Evolutionary conservation across 2,797 vertebrate genomes (phyloP).

Genomic region (Anguilla anguilla): DNA sequence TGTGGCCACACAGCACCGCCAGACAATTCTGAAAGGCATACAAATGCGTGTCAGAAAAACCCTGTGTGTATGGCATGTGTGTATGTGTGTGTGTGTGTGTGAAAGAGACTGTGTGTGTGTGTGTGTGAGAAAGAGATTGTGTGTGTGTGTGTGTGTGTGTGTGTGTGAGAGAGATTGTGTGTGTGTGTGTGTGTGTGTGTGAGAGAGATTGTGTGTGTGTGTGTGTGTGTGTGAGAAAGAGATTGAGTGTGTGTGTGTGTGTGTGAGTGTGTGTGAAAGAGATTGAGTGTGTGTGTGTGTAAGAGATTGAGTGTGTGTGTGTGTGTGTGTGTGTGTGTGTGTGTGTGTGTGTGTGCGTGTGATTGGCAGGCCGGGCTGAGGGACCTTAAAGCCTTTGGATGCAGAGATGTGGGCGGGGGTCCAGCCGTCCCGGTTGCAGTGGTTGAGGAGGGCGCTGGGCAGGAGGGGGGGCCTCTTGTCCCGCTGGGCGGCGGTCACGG

Average conservation of each 20-base stretch:
- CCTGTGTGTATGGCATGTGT: not conserved
- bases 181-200: not conserved
- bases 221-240: too few species aligned
- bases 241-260: too few species aligned
- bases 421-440: constrained; percentile 76
- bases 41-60: constrained; percentile 38
- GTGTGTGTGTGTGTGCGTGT: not conserved
- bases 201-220: too few species aligned
- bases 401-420: constrained; percentile 81
- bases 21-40: constrained; percentile 83
- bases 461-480: constrained; percentile 60
- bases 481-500: constrained; percentile 52
- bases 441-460: constrained; percentile 75
- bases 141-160: not conserved
- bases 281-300: not conserved
- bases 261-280: too few species aligned
- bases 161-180: too few species aligned
- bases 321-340: not conserved
- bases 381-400: constrained; percentile 81
- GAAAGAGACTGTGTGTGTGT: not conserved
- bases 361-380: constrained; percentile 18
- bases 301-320: too few species aligned
- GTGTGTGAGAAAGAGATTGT: not conserved
- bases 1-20: constrained; percentile 87
- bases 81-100: not conserved